Base-by-base conservation (phyloP, 2,888 invertebrate species). In the Sclerodermus sp. region DNA sequence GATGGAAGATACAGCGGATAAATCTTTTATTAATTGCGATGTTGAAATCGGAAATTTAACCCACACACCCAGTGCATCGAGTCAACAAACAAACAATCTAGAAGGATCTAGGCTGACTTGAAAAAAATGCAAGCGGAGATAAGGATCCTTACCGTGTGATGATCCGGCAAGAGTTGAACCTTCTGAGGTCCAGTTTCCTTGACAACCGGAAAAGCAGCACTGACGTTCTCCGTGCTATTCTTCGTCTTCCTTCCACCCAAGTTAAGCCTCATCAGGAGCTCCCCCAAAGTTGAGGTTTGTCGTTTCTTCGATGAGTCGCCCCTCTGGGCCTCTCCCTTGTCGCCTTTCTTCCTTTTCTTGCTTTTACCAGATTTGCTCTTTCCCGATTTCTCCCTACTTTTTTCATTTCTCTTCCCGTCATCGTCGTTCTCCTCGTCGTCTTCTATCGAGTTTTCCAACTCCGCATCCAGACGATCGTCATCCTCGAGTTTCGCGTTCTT, bases 231-330 rank as follows among this genome's bases (percentile, higher is more conserved):
- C 8, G 29, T 37, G 2, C 34, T 45, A n/a, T 54, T 67, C 5
- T 41, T 58, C n/a, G 47, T 37, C 10, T 32, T 5, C 42, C 49
- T 66, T 10, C 53, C 55, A 2, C 58, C 36, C 1, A 62, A 31
- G 1, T 56, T 62, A 13, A 72, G 45, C 36, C 39, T 54, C 23
- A 55, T 60, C 31, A 72, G n/a, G 0, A 72, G 30, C 17, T 67
- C 67, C 0, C 52, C 46, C 1, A 71, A 14, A 14, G 53, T 30
- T 1, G 58, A 42, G 0, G 65, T 34, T 12, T 63, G 61, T 13
- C 55, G 49, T 38, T 59, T 66, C 15, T 34, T 36, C 13, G 46
- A 46, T n/a, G n/a, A n/a, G n/a, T n/a, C n/a, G n/a, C n/a, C n/a
- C n/a, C n/a, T n/a, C n/a, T n/a, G n/a, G n/a, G n/a, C n/a, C n/a